Percentiles rank a stretch among this genome's conserved stretches.
phyloP scores from a whole-genome alignment of 1,140 invertebrate species.

The Trichonephila clavata region DNA sequence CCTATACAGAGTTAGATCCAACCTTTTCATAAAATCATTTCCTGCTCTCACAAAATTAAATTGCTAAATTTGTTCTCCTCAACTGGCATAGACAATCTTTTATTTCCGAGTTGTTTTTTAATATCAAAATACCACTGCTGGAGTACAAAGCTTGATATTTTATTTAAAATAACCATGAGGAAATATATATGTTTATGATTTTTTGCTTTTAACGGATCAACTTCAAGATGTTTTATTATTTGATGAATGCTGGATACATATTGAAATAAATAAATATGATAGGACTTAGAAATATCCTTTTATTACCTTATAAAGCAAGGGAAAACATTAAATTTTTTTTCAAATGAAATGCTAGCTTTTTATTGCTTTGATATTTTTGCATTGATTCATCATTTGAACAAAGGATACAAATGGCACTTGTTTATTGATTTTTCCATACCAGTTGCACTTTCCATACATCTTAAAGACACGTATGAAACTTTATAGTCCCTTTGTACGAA shows the following conservation, averaged over 20 bases:
- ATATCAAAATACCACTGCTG: no score
- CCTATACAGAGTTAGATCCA: no score
- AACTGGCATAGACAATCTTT: no score
- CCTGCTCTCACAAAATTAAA: no score
- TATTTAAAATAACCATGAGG: no score
- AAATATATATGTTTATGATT: neutral
- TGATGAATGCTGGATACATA: neutral
- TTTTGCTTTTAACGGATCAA: neutral
- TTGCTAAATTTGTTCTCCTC: no score
- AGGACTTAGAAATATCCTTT: neutral
- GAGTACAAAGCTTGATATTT: no score
- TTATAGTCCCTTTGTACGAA: neutral
- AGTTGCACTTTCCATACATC: neutral
- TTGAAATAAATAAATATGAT: slow-evolving; percentile 6
- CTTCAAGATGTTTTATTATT: neutral
- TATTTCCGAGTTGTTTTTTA: no score
- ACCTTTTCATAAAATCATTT: no score
- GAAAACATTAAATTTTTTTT: neutral
- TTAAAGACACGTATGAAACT: neutral
- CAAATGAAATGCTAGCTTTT: neutral
- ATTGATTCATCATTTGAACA: neutral
- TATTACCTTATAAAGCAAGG: neutral
- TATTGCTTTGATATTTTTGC: slow-evolving; percentile 3
- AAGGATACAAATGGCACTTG: neutral
- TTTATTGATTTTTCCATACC: neutral